Evolutionary conservation across 2,888 invertebrate genomes (phyloP), one percentile per base, ranked within the genome.

Genomic region (Meteorus cinctellus): DNA sequence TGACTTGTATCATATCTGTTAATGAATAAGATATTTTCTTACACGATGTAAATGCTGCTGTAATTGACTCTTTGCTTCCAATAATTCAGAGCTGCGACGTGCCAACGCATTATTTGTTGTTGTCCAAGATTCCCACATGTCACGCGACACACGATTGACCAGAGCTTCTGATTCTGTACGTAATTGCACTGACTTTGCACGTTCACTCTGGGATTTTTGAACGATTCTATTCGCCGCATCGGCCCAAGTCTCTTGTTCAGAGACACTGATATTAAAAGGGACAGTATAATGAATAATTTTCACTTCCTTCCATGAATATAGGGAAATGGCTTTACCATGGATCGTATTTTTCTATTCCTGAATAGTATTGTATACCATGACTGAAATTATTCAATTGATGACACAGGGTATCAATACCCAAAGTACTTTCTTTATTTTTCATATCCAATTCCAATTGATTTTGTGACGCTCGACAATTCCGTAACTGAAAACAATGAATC

Each of bases 381-480:
- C 93, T 94, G 82, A 92, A 92, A 89, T 96, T 96, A 89, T 95
- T 96, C 76, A 97, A 91, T 86, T 95, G 95, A 88, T 97, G 96
- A 85, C 96, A 96, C 90, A 95, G 93, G 51, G 93, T 93, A 90
- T 97, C 97, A 71, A 96, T 96, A 16, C 95, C 95, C 75, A 96
- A 92, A 14, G 97, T 96, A 66, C 94, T 94, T 90, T 97, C 96
- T 90, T 98, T 98, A 89, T 96, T 96, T 66, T 94, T 92, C 78
- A 97, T 93, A 90, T 98, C 98, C 0, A 95, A 93, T 91, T 98
- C 98, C 76, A 98, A 91, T 88, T 96, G 95, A 90, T 97, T 96
- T 86, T 96, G 95, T 10, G 95, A 94, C 5, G 94, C 95, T 84
- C 96, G 93, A 83, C 94, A 94, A 87, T 95, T 95, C 84, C 94